Evolutionary conservation across 2,888 invertebrate species (phyloP), one percentile per base, ranked within the genome.

Genomic region (Phengaris arion): DNA sequence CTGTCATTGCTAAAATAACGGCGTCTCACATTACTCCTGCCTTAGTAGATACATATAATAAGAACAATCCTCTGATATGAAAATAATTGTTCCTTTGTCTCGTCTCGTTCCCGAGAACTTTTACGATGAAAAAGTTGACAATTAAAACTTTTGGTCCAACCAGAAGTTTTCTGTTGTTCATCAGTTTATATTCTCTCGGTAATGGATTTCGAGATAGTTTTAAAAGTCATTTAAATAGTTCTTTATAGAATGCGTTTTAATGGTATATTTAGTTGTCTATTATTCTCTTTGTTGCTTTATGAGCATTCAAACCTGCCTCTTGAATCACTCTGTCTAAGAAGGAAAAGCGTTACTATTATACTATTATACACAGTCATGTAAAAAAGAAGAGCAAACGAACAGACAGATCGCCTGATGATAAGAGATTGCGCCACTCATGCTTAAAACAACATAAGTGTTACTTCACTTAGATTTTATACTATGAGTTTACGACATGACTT

Each of bases 261-360:
- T 45, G 45, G 51, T 10, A 81, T n/a, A n/a, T 57, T 57, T 57
- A 9, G 15, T 57, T 57, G 6, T 55, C 13, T 54, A 54, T 6
- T 54, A 13, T 54, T 54, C 4, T 6, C 6, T 12, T 54, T 54
- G 54, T 54, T 54, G 6, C 35, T 55, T 55, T 55, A 55, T 55
- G 6, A 7, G 6, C n/a, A 7, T 55, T 7, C 13, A 54, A 54
- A 7, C 35, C 4, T 35, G 35, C 35, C 54, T 54, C 10, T 54
- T 54, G 54, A 2, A 13, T 35, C 35, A 35, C 4, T 35, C 35
- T 35, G 35, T 3, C 4, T 35, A 35, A 0, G 35, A 35, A 35
- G 3, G 35, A 35, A 35, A 35, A 35, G 22, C 22, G 22, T 22
- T 22, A 22, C 22, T 22, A 22, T 22, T 22, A 0, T 22, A 22